Evolutionary conservation across 2,113 vertebrate genomes (phyloP).

Genomic region (Bos indicus): DNA sequence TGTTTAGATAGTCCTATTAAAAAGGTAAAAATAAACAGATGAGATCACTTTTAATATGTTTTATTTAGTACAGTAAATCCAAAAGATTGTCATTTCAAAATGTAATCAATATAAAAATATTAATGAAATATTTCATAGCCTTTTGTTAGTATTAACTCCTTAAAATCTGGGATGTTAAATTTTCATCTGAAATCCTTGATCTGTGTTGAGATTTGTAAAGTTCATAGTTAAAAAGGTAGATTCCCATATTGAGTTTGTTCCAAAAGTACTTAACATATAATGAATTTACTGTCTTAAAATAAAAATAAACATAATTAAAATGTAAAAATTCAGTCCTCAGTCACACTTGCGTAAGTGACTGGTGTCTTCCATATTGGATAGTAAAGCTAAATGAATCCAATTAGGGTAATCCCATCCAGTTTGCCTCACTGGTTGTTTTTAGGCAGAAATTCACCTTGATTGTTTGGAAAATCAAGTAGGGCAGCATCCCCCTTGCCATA

Average conservation of each 20-base stretch:
- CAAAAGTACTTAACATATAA: not conserved
- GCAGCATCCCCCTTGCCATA: not conserved
- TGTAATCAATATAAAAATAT: not conserved
- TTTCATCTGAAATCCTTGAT: not conserved
- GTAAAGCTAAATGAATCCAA: not conserved
- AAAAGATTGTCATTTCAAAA: not conserved
- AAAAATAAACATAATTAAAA: not conserved
- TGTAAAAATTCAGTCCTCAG: not conserved
- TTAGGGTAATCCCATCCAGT: not conserved
- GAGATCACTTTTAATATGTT: not conserved
- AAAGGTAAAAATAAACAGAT: not conserved
- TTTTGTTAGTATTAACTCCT: not conserved
- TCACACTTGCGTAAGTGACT: not conserved
- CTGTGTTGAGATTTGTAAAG: not conserved
- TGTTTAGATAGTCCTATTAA: not conserved
- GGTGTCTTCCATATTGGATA: not conserved
- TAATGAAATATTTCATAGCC: not conserved
- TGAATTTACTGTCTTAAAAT: not conserved
- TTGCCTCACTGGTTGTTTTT: not conserved
- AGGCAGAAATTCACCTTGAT: not conserved
- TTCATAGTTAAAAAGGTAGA: not conserved
- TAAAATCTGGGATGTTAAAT: not conserved
- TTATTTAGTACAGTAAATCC: not conserved
- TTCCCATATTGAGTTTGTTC: not conserved
- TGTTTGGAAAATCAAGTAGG: not conserved